Base-by-base conservation (phyloP, 1,140 invertebrate genomes). In the Philotrypesis tridentata region DNA sequence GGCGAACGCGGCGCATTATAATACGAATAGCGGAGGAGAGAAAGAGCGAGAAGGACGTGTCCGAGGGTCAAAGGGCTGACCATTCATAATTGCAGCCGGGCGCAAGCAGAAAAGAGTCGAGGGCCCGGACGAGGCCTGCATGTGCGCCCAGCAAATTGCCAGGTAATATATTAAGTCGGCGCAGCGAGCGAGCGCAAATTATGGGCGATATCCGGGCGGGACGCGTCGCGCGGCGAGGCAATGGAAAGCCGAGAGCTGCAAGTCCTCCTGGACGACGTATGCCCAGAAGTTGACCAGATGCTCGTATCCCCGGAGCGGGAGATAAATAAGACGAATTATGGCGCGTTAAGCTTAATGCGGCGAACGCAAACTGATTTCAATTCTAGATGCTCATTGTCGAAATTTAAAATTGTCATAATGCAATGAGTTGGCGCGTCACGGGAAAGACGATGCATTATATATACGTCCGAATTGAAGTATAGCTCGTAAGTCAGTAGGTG, bases 131-230 rank as follows among this genome's bases (percentile, higher is more conserved):
- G n/a, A 68, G 63, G 72, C 7, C 7, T 5, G n/a, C 17, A 21
- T 81, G 48, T 70, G 33, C 37, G 79, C 61, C 79, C 71, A 88
- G 88, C 86, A 89, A 91, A 91, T 90, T 90, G 90, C 87, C 86
- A 87, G 88, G 89, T 92, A 91, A 92, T 92, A 91, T 91, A 92
- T 92, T 91, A 91, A 90, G 88, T 86, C 21, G 48, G 14, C 48
- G 48, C 48, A 37, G 40, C 12, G 40, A 55, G 48, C 31, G 68
- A 21, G 68, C 31, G 48, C 84, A 91, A 92, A 92, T 92, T 91
- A 91, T 91, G 90, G 90, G 88, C 89, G 90, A 92, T 91, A 91
- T 90, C 87, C 89, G 86, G 84, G 80, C 90, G 85, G 86, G 89
- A 90, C 89, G 89, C 88, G 86, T 90, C 89, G 88, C 88, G 37